These are phyloP conservation scores for Diadromus collaris DNA, from an alignment of 2,888 invertebrate species.

Conservation along the genomic window DNA sequence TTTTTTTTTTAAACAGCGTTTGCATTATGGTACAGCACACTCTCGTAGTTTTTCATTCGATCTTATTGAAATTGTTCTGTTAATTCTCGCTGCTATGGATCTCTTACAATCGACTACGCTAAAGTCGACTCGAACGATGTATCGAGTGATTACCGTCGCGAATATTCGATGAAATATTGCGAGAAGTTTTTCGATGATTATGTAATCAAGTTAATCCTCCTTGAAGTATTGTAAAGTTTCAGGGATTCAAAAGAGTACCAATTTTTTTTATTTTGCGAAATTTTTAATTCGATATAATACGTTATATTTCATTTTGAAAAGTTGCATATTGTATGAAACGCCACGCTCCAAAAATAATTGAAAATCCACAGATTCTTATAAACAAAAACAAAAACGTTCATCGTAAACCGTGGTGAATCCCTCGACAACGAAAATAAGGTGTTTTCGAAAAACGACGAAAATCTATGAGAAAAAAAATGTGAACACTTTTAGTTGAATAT, in stretches of 20 bases:
- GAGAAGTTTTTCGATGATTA: not conserved
- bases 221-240: not conserved
- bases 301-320: not conserved
- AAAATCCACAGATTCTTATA: not conserved
- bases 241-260: not conserved
- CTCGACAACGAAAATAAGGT: slow-evolving; percentile 3
- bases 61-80: not conserved
- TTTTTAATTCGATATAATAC: not conserved
- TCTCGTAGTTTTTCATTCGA: not conserved
- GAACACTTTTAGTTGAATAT: not conserved
- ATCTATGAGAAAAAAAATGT: not conserved
- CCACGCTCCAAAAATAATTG: not conserved
- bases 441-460: not conserved
- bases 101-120: not conserved
- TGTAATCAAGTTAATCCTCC: not conserved
- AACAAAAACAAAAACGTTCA: slow-evolving; percentile 29
- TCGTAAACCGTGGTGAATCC: slow-evolving; percentile 7
- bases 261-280: not conserved
- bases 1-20: no score
- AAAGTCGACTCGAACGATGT: not conserved
- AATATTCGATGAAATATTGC: no score
- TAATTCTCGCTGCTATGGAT: not conserved
- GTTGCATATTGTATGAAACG: not conserved
- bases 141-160: not conserved
- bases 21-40: not conserved